phyloP scores from a whole-genome alignment of 1,140 invertebrate genomes.

The Apis florea region DNA sequence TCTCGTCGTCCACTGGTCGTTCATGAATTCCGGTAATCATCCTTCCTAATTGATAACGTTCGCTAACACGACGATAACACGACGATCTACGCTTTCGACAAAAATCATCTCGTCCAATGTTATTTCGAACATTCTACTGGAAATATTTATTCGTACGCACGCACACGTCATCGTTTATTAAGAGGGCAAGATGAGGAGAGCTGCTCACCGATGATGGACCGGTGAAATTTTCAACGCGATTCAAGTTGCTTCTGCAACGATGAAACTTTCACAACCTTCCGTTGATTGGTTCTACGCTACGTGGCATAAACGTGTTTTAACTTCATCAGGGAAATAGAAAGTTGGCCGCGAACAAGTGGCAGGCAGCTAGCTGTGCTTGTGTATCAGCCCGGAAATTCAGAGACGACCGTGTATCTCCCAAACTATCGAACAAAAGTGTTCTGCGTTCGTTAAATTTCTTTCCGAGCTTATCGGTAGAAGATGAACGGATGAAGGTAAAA shows the following conservation, averaged over 20 bases:
- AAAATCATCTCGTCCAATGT: background rate
- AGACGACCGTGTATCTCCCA: background rate
- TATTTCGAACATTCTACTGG: background rate
- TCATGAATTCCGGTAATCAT: conserved; percentile 12
- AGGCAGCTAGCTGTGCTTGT: background rate
- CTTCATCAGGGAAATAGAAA: background rate
- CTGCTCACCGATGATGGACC: background rate
- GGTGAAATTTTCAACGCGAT: background rate
- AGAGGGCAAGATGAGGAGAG: background rate
- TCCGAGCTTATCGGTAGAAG: too few species aligned
- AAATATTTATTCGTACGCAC: conserved; percentile 4
- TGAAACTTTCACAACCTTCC: conserved; percentile 9
- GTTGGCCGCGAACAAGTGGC: background rate
- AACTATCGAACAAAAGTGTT: background rate
- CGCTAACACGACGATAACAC: background rate
- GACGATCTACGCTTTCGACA: too few species aligned
- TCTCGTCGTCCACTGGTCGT: conserved; percentile 7
- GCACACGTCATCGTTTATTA: conserved; percentile 1
- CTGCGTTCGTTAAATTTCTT: background rate
- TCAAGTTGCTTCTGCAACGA: too few species aligned
- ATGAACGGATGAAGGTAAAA: too few species aligned
- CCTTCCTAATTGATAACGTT: conserved; percentile 31
- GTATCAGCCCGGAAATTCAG: background rate
- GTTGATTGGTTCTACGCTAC: background rate
- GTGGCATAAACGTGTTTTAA: background rate